These are phyloP conservation scores for Dunckerocampus dactyliophorus DNA, from an alignment of 2,113 vertebrate species.

Conservation along the genomic window DNA sequence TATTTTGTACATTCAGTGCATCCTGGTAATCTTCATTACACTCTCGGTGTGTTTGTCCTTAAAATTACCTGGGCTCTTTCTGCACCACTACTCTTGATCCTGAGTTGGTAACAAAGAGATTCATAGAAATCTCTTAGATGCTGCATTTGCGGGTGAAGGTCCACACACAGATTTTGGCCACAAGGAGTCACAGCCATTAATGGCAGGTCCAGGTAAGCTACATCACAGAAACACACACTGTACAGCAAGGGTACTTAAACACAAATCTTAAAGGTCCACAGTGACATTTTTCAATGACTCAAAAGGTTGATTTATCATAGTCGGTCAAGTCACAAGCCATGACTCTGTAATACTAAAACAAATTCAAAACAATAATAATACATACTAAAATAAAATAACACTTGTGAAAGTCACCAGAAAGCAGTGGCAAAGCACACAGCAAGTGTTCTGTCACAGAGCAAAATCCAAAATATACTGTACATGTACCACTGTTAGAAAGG, in stretches of 20 bases:
- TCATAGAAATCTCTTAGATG: slow-evolving; percentile 3
- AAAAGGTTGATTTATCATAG: no score
- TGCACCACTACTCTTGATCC: not conserved
- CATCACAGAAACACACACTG: not conserved
- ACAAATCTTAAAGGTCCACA: not conserved
- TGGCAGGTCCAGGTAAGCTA: slow-evolving; percentile 46
- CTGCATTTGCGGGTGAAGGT: slow-evolving; percentile 22
- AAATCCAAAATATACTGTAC: no score
- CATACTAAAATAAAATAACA: no score
- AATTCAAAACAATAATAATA: no score
- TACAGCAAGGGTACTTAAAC: not conserved
- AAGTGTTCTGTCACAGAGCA: no score
- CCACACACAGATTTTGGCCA: slow-evolving; percentile 28
- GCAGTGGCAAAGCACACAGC: no score
- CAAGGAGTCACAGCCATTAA: slow-evolving; percentile 21
- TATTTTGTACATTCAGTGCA: not conserved
- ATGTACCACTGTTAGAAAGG: no score
- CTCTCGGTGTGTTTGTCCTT: no score
- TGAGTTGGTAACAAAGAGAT: slow-evolving; percentile 9
- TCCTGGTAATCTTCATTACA: no score
- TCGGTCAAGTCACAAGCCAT: not conserved
- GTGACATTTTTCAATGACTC: not conserved
- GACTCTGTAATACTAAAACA: not conserved
- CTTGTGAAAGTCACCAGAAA: no score
- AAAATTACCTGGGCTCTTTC: slow-evolving; percentile 7